These are phyloP conservation scores for Neolamprologus tretocephalus DNA, from an alignment of 2,113 vertebrate species.

Conservation along the genomic window DNA sequence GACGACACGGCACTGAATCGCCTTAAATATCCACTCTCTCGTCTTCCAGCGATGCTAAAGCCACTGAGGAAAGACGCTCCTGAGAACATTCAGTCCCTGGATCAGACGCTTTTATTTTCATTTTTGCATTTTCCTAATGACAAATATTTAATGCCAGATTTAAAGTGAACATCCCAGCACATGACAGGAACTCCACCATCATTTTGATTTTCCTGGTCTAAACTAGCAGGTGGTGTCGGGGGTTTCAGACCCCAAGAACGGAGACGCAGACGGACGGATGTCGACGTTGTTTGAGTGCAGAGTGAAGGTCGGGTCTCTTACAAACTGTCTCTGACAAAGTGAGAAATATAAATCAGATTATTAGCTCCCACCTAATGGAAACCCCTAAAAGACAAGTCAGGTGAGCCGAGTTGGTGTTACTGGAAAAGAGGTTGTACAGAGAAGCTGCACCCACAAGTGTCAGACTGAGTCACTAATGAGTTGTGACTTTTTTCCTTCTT, in stretches of 20 bases:
- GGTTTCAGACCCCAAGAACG: background rate
- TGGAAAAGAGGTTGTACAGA: background rate
- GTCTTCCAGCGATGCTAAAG: background rate
- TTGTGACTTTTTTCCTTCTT: background rate
- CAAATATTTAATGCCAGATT: background rate
- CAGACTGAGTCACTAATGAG: background rate
- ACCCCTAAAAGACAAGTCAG: background rate
- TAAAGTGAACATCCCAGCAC: background rate
- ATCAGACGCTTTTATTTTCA: background rate
- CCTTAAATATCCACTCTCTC: background rate
- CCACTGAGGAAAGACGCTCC: accelerated
- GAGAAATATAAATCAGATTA: background rate
- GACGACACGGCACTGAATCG: background rate
- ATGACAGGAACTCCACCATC: accelerated
- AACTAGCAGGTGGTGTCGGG: background rate
- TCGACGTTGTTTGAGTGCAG: background rate
- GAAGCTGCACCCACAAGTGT: background rate
- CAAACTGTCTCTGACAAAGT: background rate
- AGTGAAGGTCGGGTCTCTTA: background rate
- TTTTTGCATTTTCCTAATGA: background rate
- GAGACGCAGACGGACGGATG: accelerated
- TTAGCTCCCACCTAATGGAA: background rate
- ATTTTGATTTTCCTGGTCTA: background rate
- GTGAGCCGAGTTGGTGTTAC: background rate
- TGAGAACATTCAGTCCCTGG: background rate